phyloP scores from a whole-genome alignment of 2,888 invertebrate species.

The Nomada lathburiana region DNA sequence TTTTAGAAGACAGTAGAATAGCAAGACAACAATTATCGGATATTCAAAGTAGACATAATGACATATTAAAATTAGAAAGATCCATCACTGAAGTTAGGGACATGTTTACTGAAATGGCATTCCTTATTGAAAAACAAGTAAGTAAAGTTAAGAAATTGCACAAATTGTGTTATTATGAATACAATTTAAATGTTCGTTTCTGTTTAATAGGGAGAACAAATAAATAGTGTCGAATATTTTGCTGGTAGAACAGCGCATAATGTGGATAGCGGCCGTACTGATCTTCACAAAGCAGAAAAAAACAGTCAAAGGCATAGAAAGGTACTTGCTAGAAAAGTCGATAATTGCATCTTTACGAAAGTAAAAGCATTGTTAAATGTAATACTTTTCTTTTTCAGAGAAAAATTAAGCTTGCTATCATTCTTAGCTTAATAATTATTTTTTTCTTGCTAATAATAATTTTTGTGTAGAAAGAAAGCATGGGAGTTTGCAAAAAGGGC shows the following conservation, averaged over 20 bases:
- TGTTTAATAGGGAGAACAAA: conserved; percentile 87
- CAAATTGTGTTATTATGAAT: background rate
- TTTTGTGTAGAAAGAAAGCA: conserved; percentile 65
- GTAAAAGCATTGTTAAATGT: conserved; percentile 17
- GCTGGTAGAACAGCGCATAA: conserved; percentile 87
- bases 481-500: conserved; percentile 34
- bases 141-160: conserved; percentile 41
- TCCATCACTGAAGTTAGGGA: conserved; percentile 92
- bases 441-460: conserved; percentile 79
- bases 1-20: conserved; percentile 91
- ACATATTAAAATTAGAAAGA: conserved; percentile 92
- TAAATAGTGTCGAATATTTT: conserved; percentile 89
- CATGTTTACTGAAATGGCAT: conserved; percentile 93
- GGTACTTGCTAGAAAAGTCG: conserved; percentile 81
- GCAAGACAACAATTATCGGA: conserved; percentile 91
- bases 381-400: conserved; percentile 81
- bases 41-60: conserved; percentile 92
- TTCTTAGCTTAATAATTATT: conserved; percentile 77
- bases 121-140: conserved; percentile 91
- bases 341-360: conserved; percentile 2
- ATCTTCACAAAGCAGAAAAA: conserved; percentile 86
- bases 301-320: conserved; percentile 85
- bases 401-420: conserved; percentile 81
- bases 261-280: conserved; percentile 86
- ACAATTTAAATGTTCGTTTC: conserved; percentile 15